Conservation (phyloP, 2,797 vertebrate species). For the Enteromius viviparus region DNA sequence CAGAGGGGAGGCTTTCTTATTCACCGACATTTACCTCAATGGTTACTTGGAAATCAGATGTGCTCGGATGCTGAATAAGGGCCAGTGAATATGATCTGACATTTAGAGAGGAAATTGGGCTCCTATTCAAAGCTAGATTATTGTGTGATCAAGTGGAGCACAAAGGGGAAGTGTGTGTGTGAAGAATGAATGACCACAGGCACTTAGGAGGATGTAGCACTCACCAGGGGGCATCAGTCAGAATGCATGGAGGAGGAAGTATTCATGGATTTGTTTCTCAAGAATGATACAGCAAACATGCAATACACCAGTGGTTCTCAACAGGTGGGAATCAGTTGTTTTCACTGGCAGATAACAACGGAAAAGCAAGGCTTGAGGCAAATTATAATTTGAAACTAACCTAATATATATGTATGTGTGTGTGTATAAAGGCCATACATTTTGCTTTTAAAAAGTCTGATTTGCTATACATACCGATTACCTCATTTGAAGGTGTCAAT, state of each 20-base stretch:
- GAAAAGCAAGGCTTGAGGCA: not conserved
- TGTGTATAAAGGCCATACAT: not conserved
- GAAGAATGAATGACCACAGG: conserved; percentile 20
- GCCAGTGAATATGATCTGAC: conserved; percentile 47
- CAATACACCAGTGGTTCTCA: not conserved
- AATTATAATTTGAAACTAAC: not conserved
- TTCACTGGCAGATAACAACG: not conserved
- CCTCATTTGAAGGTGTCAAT: too few relatives aligned
- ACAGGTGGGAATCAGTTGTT: not conserved
- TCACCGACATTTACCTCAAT: conserved; percentile 40
- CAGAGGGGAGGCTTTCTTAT: conserved; percentile 44
- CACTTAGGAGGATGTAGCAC: not conserved
- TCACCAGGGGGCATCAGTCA: conserved; percentile 6
- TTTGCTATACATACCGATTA: too few relatives aligned
- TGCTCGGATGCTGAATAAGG: conserved; percentile 36
- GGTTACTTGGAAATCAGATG: conserved; percentile 27
- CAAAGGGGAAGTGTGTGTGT: not conserved
- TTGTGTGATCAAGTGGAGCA: conserved; percentile 36
- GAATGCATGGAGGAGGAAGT: not conserved
- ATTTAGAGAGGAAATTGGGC: conserved; percentile 44
- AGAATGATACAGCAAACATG: not conserved
- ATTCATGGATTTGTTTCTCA: not conserved
- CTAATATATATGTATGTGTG: not conserved
- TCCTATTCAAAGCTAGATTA: conserved; percentile 42
- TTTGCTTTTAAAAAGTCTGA: too few relatives aligned